Base-by-base conservation (phyloP, 2,113 vertebrate species). In the Nettapus auritus region DNA sequence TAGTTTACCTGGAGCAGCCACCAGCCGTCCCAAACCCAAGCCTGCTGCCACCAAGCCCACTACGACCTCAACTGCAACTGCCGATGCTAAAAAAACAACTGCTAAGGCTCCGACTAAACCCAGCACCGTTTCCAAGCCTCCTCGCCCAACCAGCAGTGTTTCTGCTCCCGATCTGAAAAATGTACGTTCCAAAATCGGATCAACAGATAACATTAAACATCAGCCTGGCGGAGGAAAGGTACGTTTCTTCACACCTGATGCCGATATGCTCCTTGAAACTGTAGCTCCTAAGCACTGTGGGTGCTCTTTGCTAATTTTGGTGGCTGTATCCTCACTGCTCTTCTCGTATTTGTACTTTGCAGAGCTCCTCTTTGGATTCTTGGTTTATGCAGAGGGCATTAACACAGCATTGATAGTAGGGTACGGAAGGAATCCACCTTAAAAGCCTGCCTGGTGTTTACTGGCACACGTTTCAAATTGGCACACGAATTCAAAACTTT, bases 151-250 rank as follows among this genome's bases (percentile, higher is more conserved):
- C 5, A 96, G 98, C 15, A 98, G 94, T 6, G 9, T 97, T 3
- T 95, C 98, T 4, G 93, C 92, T n/a, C 98, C 98, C 0, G 99
- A 99, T 73, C 94, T 99, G 91, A 98, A 98, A 75, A 99, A 98
- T 3, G 91, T 97, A 5, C 99, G 99, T n/a, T 99, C 99, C 55
- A 99, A 99, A 95, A 96, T 99, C 0, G 99, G 99, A 69, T 99
- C 99, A 19, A 99, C 98, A 0, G 99, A 99, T 81, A 99, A 99
- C 78, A 99, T 99, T 62, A 99, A 99, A 62, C 96, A 99, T 83
- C 99, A 99, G 96, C 99, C 99, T 0, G 99, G 99, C 2, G 99
- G 99, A 78, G 99, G 99, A n/a, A 99, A 99, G 99, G 99, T 99
- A 87, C 93, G 98, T 62, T 5, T 9, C 12, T 33, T 34, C 29